These are phyloP conservation scores for Actias luna DNA, from an alignment of 2,888 invertebrate species.

Conservation along the genomic window DNA sequence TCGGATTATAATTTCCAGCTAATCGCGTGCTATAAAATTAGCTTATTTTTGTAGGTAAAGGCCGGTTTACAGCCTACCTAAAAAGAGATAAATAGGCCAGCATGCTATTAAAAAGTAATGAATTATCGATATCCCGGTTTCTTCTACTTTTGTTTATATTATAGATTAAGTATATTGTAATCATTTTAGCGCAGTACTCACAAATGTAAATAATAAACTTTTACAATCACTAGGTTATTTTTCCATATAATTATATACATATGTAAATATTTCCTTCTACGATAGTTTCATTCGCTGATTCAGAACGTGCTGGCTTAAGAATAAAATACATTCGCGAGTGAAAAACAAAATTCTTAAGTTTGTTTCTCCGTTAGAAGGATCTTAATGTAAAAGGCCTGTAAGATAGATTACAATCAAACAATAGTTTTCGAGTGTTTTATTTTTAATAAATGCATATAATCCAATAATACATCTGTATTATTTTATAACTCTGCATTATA, in stretches of 20 bases:
- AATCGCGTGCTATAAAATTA: not conserved
- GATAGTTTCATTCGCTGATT: not conserved
- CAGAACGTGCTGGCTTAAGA: not conserved
- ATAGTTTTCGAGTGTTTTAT: too few species aligned
- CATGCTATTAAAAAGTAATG: too few species aligned
- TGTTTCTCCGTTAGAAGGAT: not conserved
- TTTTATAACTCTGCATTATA: too few species aligned
- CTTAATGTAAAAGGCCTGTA: not conserved
- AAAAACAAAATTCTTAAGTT: not conserved
- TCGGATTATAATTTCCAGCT: not conserved
- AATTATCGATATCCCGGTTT: not conserved
- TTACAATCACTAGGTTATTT: not conserved
- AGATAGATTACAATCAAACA: too few species aligned
- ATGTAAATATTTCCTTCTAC: not conserved
- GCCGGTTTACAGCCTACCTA: not conserved
- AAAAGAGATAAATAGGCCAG: too few species aligned
- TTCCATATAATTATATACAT: not conserved
- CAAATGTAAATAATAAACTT: not conserved
- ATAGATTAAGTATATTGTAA: not conserved
- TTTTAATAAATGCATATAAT: too few species aligned
- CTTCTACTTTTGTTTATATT: not conserved
- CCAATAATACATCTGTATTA: too few species aligned
- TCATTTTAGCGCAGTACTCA: not conserved
- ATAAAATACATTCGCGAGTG: not conserved
- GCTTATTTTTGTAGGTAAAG: not conserved